These are phyloP conservation scores for Seriola dumerili DNA, from an alignment of 2,113 vertebrate genomes.

Conservation along the genomic window DNA sequence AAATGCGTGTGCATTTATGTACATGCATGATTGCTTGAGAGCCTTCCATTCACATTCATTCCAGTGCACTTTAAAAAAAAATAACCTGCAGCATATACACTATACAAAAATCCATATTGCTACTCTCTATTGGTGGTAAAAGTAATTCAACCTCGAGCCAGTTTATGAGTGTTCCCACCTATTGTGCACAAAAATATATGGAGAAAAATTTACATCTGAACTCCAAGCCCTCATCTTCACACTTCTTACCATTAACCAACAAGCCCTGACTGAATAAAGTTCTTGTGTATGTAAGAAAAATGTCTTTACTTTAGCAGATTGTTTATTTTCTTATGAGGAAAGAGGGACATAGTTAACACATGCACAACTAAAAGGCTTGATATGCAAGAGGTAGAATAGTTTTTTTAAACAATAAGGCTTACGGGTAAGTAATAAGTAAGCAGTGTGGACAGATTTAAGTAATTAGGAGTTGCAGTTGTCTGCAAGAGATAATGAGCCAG, in stretches of 20 bases:
- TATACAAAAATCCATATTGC: slow-evolving; percentile 10
- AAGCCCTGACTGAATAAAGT: neutral
- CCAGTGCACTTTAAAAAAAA: neutral
- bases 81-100: slow-evolving; percentile 13
- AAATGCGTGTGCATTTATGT: neutral
- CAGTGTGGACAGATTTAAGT: neutral
- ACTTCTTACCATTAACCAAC: neutral
- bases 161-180: neutral
- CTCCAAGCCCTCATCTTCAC: neutral
- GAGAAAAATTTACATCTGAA: neutral
- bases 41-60: slow-evolving; percentile 1
- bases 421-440: too few relatives aligned
- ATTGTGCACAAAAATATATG: neutral
- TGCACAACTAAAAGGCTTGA: neutral
- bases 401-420: too few relatives aligned
- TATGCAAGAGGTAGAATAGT: neutral
- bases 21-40: neutral
- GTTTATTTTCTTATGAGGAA: neutral
- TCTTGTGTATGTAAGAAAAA: neutral
- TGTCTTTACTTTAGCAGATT: neutral
- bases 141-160: neutral
- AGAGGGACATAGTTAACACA: neutral
- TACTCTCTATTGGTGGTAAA: neutral
- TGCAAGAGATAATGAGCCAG: too few relatives aligned
- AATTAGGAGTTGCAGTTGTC: neutral